Evolutionary conservation across 2,113 vertebrate species (phyloP), one percentile per base, ranked within the genome.

Genomic region (Probosciger aterrimus): DNA sequence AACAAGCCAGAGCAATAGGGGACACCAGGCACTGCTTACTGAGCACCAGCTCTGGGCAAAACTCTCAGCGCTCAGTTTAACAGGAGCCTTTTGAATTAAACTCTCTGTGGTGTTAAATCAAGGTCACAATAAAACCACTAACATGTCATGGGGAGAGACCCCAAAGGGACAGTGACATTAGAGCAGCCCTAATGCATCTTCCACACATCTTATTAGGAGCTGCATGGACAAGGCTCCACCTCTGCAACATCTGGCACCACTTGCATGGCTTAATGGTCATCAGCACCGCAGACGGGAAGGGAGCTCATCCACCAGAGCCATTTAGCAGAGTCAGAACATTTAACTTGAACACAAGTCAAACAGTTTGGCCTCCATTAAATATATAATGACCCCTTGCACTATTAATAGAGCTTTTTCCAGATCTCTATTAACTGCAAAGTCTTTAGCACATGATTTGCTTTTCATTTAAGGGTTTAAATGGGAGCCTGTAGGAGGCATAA

Each of bases 241-340:
- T 93, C 70, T 85, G 82, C 65, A 81, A 62, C 78, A 49, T 41
- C 55, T 80, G 73, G 59, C 52, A 79, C 19, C 47, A 83, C 79
- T 85, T 9, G 2, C 25, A 30, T 23, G 20, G 79, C n/a, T 75
- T 57, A 55, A 52, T 25, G 55, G 71, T 33, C 43, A 43, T 60
- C 57, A 59, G 60, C 3, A 5, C 31, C 2, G 2, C 52, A 81
- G 67, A 71, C 1, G 8, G 50, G 43, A 85, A 64, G 44, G 47
- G 46, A 84, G 1, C 8, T 78, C 53, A 57, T 59, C 47, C 70
- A 94, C 69, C 82, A 77, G 16, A 74, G 69, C 62, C 70, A 79
- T 59, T 94, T 81, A 87, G 63, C 41, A 76, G 80, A 93, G 52
- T 39, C 81, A 75, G 76, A 94, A 91, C 59, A 65, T 77, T 89